These are phyloP conservation scores for Mayetiola destructor DNA, from an alignment of 2,888 invertebrate genomes.

Conservation along the genomic window DNA sequence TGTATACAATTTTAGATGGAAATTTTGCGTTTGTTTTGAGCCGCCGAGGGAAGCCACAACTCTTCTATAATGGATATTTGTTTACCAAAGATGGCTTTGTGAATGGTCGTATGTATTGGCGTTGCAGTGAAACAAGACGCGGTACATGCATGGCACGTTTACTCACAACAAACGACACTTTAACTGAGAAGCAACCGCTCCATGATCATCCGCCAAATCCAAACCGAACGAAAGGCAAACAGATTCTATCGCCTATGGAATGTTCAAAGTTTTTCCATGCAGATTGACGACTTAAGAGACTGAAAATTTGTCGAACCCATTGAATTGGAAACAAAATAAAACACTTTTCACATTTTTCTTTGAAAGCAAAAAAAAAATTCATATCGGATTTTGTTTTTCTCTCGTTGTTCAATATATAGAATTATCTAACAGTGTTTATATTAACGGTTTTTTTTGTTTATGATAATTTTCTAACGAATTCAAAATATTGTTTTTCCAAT, in stretches of 20 bases:
- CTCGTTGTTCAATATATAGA: neutral
- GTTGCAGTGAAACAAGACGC: slow-evolving; percentile 34
- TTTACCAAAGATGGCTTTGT: slow-evolving; percentile 10
- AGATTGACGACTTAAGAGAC: neutral
- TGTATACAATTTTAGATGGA: slow-evolving; percentile 1
- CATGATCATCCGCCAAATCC: slow-evolving; percentile 14
- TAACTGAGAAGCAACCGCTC: slow-evolving; percentile 23
- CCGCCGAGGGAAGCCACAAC: slow-evolving; percentile 8
- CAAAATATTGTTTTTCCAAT: slow-evolving; percentile 14
- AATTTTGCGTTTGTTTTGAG: slow-evolving; percentile 12
- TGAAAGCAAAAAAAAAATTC: neutral
- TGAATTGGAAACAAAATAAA: neutral
- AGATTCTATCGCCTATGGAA: neutral
- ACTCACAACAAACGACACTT: slow-evolving; percentile 29
- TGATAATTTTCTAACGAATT: neutral
- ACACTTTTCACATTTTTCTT: neutral
- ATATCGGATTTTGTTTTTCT: neutral
- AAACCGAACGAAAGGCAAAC: slow-evolving; percentile 6
- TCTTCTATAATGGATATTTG: slow-evolving; percentile 13
- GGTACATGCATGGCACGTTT: slow-evolving; percentile 32
- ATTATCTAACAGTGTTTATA: neutral
- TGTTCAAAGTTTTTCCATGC: neutral
- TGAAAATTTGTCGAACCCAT: neutral
- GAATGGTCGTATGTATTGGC: slow-evolving; percentile 29
- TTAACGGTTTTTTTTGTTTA: neutral